phyloP scores from a whole-genome alignment of 37 sponge, comb jelly and placozoan genomes.

The Geodia barretti region DNA sequence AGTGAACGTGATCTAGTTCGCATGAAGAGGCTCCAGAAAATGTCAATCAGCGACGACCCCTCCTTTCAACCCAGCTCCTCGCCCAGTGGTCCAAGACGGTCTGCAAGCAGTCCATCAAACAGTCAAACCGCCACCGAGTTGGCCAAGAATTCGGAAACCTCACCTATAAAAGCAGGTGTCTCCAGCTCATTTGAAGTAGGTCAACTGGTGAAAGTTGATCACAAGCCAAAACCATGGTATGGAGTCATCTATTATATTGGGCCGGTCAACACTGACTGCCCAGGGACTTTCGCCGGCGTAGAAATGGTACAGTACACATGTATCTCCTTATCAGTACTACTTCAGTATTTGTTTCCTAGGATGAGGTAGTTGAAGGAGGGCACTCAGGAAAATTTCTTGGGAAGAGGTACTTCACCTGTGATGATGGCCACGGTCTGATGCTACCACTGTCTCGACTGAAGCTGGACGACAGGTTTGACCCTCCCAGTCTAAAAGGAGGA shows the following conservation, averaged over 20 bases:
- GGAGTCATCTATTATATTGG: conserved; percentile 42
- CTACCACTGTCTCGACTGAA: conserved; percentile 1
- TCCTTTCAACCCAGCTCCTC: background rate
- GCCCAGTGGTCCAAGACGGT: background rate
- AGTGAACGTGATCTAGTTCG: background rate
- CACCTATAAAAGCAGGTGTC: background rate
- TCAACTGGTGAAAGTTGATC: conserved; percentile 10
- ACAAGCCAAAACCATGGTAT: background rate
- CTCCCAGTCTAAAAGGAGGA: background rate
- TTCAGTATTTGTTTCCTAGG: conserved; percentile 2
- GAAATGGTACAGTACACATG: conserved; percentile 17
- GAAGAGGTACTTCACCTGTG: conserved; percentile 9
- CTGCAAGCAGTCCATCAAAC: background rate
- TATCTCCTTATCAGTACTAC: background rate
- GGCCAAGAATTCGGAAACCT: background rate
- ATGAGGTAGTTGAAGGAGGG: conserved; percentile 12
- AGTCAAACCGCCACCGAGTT: background rate
- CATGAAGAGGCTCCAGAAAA: background rate
- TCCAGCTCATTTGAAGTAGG: background rate
- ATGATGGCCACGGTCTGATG: conserved; percentile 5
- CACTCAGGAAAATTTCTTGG: conserved; percentile 2
- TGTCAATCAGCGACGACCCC: background rate
- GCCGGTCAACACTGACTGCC: background rate
- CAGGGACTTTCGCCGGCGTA: conserved; percentile 23
- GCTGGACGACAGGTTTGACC: conserved; percentile 33